Percentiles rank a stretch among this genome's conserved stretches.
phyloP scores from a whole-genome alignment of 2,113 vertebrate genomes.

The Nansenia antarctica region DNA sequence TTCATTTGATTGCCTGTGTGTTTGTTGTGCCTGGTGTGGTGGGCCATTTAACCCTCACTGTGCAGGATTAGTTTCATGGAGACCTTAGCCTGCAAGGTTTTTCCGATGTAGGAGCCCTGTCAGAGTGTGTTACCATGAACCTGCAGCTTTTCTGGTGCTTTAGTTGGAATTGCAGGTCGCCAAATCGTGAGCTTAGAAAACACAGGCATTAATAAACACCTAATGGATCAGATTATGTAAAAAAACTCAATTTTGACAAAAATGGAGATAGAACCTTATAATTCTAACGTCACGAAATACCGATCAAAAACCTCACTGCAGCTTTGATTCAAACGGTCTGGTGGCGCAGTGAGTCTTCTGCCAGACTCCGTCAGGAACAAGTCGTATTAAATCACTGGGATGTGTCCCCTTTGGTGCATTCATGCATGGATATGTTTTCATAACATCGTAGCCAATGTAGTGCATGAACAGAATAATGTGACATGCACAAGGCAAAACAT shows the following conservation, averaged over 20 bases:
- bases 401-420: neutral
- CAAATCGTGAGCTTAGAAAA: no score
- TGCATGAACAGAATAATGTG: neutral
- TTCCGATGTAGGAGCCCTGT: neutral
- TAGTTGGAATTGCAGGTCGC: neutral
- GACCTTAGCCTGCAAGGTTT: neutral
- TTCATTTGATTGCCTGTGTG: neutral
- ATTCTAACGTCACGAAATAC: no score
- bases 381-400: neutral
- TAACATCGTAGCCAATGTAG: neutral
- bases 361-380: neutral
- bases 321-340: neutral
- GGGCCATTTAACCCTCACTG: conserved; percentile 23
- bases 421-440: neutral
- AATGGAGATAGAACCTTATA: no score
- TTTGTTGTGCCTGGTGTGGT: neutral
- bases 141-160: neutral
- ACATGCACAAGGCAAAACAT: neutral
- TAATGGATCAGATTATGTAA: no score
- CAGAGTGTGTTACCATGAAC: neutral
- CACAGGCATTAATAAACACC: no score
- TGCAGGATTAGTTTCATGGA: neutral
- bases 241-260: no score
- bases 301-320: neutral
- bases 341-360: neutral